Evolutionary conservation across 2,113 vertebrate species (phyloP).

Genomic region (Phalacrocorax carbo): DNA sequence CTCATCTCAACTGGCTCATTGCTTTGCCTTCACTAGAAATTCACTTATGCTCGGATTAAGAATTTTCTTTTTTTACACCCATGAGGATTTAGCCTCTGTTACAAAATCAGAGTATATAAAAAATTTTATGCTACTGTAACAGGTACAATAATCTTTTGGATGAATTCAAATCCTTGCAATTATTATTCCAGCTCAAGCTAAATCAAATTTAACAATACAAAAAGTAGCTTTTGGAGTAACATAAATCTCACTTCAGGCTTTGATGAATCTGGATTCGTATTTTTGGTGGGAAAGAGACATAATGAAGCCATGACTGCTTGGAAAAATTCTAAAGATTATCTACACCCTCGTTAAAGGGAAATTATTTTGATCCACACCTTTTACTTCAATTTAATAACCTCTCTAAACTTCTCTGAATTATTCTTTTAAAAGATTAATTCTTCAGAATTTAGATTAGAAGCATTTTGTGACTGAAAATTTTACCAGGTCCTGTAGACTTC

Average conservation of each 20-base stretch:
- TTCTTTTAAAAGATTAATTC: not conserved
- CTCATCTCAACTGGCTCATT: not conserved
- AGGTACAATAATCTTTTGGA: not conserved
- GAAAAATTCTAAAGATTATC: not conserved
- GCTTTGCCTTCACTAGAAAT: not conserved
- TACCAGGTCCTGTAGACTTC: not conserved
- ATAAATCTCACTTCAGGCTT: slow-evolving; percentile 7
- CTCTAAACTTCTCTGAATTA: not conserved
- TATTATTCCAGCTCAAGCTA: not conserved
- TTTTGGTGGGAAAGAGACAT: not conserved
- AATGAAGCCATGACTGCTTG: not conserved
- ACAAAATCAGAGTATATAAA: not conserved
- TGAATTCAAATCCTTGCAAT: not conserved
- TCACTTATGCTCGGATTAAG: not conserved
- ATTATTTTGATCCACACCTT: slow-evolving; percentile 2
- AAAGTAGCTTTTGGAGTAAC: not conserved
- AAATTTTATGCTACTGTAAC: not conserved
- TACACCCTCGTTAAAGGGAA: not conserved
- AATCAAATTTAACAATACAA: slow-evolving; percentile 14
- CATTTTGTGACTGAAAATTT: not conserved
- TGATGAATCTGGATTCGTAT: not conserved
- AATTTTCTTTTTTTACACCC: not conserved
- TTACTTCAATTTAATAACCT: not conserved
- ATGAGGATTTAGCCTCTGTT: not conserved
- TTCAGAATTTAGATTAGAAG: not conserved